Evolutionary conservation across 2,888 invertebrate species (phyloP), one percentile per base, ranked within the genome.

Genomic region (Synanthedon formicaeformis): DNA sequence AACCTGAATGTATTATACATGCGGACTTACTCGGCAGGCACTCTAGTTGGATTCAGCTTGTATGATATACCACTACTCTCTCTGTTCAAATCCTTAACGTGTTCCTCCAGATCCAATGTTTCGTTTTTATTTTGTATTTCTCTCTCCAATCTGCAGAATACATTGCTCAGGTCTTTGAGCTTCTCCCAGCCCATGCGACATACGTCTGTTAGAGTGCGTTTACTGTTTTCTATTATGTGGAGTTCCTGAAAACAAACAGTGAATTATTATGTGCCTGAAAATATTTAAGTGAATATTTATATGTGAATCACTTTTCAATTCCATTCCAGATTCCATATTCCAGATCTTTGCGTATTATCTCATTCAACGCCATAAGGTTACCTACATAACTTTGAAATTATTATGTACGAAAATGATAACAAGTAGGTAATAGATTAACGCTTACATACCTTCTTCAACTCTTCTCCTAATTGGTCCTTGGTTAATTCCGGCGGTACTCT

Each of bases 91-190:
- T 92, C 91, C 58, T 94, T 86, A 67, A 95, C 96, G 14, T 91
- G 89, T 40, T 84, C 88, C 67, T 95, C 95, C 63, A 96, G 90
- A 57, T 90, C 89, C 45, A 94, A 86, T 0, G 96, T 91, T 64
- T 94, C 93, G n/a, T 90, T 88, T 77, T 97, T 97, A 70, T 96
- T 95, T 57, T 90, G 90, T 52, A 95, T 88, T 71, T 96, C 95
- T 3, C 93, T 74, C 55, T 90, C 87, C 11, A 96, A 81, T 57
- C 92, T 90, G 60, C 92, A 92, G 63, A 90, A 89, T 0, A 94
- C 90, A 63, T 94, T 93, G 59, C 92, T 91, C 12, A 96, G 75
- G 41, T 92, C 91, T 62, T 93, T 93, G 1, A 94, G 75, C 72
- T 94, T 95, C 67, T 94, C 92, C 94, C 94, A 95, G 0, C 94